Evolutionary conservation across 2,888 invertebrate genomes (phyloP), one percentile per base, ranked within the genome.

Genomic region (Myopa tessellatipennis): DNA sequence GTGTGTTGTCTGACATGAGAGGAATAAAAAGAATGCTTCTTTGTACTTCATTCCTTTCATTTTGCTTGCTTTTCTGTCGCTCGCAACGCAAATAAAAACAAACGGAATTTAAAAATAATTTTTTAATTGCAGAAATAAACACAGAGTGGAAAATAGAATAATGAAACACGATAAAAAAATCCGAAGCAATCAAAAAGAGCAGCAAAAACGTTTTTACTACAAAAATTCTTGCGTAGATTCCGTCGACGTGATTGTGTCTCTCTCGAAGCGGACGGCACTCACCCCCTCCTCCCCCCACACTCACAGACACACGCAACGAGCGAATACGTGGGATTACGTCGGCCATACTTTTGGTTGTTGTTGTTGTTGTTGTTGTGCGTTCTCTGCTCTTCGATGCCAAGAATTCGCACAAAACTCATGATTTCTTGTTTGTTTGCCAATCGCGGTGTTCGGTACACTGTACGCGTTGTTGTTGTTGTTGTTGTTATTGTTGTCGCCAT

Each of bases 201-300:
- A 50, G 36, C 14, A 72, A 63, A 73, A 72, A 72, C 60, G 45
- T 55, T 74, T 75, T 75, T 75, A 75, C 75, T 75, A 68, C 69
- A 58, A 38, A 75, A 58, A 75, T 75, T 75, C 69, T 68, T 69
- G 75, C 74, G 69, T 69, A 75, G 68, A 69, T 58, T 68, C 50
- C 60, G 73, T 12, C 73, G 72, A 26, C 71, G 60, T 40, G 58
- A 60, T 70, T 70, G 52, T 55, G 70, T 70, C 70, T 70, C 26
- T 6, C 2, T 45, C 0, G 45, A 45, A 45, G 45, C 6, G 45
- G 45, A 10, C 26, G 26, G 8, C 26, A 34, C 26, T 1, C 4
- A 0, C 61, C 8, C 34, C 61, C 8, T n/a, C 34, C 61, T 1
- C 61, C 61, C 18, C 34, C n/a, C 18, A 6, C 61, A 1, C 34